Conservation (phyloP, 2,113 vertebrate species). For the Naja naja region DNA sequence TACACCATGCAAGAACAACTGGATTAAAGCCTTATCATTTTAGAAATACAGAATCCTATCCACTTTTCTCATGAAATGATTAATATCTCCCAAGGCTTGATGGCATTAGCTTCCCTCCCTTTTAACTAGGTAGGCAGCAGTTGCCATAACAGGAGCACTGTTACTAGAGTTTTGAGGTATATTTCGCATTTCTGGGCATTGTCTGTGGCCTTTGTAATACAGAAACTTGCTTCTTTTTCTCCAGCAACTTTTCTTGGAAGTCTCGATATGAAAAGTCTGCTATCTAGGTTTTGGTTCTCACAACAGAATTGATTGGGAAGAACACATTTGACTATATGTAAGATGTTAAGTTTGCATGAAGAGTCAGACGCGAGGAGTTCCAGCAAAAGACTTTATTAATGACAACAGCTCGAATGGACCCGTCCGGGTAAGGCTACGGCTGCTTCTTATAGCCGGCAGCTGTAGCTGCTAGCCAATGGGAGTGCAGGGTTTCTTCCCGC, state of each 20-base stretch:
- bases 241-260: neutral
- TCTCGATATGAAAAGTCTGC: neutral
- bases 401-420: no score
- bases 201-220: neutral
- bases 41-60: neutral
- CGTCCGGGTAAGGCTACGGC: no score
- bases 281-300: neutral
- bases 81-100: neutral
- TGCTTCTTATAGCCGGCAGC: no score
- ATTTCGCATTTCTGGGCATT: neutral
- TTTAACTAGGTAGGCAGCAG: neutral
- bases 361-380: no score
- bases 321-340: neutral
- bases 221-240: neutral
- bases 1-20: neutral
- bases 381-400: no score
- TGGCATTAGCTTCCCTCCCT: neutral
- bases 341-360: no score
- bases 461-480: no score
- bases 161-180: neutral
- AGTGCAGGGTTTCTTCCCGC: no score
- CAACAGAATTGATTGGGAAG: neutral
- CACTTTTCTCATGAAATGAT: neutral
- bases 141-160: neutral
- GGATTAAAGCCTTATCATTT: neutral